phyloP scores from a whole-genome alignment of 1,140 invertebrate species.

The Drosophila sturtevanti region DNA sequence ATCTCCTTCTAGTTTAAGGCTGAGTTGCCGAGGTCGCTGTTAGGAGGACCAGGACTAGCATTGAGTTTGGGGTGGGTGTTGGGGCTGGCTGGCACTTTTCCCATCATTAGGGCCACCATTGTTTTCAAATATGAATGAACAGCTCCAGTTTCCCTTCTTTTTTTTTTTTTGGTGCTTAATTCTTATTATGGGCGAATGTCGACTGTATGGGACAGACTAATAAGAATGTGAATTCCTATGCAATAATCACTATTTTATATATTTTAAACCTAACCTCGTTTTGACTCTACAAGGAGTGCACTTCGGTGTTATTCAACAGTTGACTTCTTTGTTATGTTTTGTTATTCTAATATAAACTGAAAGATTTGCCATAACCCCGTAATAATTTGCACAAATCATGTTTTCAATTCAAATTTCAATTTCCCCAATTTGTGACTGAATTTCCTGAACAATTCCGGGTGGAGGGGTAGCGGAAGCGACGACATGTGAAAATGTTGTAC shows the following conservation, averaged over 20 bases:
- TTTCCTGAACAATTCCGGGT: slow-evolving; percentile 53
- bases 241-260: not conserved
- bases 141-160: not conserved
- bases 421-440: slow-evolving; percentile 64
- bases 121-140: slow-evolving; percentile 58
- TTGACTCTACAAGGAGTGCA: not conserved
- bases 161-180: not conserved
- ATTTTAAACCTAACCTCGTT: not conserved
- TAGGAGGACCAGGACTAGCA: not conserved
- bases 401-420: slow-evolving; percentile 74
- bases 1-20: slow-evolving; percentile 41
- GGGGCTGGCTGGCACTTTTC: slow-evolving; percentile 39
- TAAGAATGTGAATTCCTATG: not conserved
- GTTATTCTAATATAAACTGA: not conserved
- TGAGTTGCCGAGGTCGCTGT: not conserved
- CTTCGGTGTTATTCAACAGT: not conserved
- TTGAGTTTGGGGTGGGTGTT: not conserved
- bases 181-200: not conserved
- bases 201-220: not conserved
- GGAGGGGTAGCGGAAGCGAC: slow-evolving; percentile 3
- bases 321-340: not conserved
- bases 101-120: slow-evolving; percentile 73
- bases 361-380: not conserved
- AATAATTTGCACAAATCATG: slow-evolving; percentile 50
- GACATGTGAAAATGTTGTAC: slow-evolving; percentile 48